Conservation (phyloP, 1,140 invertebrate genomes). For the Drosophila pectinifera region DNA sequence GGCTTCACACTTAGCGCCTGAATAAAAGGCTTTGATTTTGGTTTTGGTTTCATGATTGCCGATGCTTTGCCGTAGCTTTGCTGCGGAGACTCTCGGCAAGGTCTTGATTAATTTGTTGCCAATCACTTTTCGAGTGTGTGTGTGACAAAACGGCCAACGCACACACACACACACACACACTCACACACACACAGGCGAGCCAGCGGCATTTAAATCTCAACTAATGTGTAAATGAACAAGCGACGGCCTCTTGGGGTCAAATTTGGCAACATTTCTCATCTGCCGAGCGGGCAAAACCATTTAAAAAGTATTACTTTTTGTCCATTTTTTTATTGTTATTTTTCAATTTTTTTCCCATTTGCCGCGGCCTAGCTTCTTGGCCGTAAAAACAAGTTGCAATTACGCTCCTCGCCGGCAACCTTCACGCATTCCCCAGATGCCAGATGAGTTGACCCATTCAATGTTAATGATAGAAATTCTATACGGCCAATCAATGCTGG, state of each 20-base stretch:
- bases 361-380: conserved; percentile 32
- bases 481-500: conserved; percentile 56
- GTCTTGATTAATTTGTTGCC: conserved; percentile 84
- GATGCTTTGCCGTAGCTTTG: conserved; percentile 45
- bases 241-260: conserved; percentile 76
- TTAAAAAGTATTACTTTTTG: conserved; percentile 70
- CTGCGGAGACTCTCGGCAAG: conserved; percentile 58
- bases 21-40: conserved; percentile 42
- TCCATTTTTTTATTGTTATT: background rate
- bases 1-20: conserved; percentile 56
- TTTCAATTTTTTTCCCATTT: conserved; percentile 23
- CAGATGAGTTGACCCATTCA: conserved; percentile 56
- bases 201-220: conserved; percentile 72
- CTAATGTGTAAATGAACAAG: conserved; percentile 81
- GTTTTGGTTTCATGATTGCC: conserved; percentile 33
- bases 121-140: conserved; percentile 75
- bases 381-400: conserved; percentile 63
- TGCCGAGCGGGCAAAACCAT: conserved; percentile 73
- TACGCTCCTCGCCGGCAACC: conserved; percentile 50
- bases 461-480: conserved; percentile 69
- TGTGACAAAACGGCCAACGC: conserved; percentile 70
- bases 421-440: conserved; percentile 77
- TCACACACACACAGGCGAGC: conserved; percentile 34
- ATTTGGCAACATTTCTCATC: conserved; percentile 82
- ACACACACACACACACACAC: conserved; percentile 40